Percentiles rank a stretch among this genome's conserved stretches.
phyloP scores from a whole-genome alignment of 2,888 invertebrate genomes.

The Phengaris alcon region DNA sequence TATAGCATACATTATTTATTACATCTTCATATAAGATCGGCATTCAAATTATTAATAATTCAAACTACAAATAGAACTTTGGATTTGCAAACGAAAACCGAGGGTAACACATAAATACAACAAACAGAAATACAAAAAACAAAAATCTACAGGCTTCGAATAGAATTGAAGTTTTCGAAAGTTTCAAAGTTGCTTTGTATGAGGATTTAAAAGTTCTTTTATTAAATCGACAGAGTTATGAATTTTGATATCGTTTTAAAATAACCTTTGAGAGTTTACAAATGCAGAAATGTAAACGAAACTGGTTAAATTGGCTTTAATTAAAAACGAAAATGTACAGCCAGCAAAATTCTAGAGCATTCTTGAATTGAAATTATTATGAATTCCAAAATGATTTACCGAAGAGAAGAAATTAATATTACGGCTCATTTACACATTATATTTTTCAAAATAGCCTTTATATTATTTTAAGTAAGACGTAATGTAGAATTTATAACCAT shows the following conservation, averaged over 20 bases:
- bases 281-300: slow-evolving; percentile 15
- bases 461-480: no score
- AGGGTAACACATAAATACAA: background rate
- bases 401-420: no score
- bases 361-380: background rate
- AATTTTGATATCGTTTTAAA: slow-evolving; percentile 8
- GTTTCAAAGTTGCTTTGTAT: slow-evolving; percentile 14
- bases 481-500: no score
- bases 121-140: slow-evolving; percentile 11
- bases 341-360: background rate
- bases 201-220: slow-evolving; percentile 12
- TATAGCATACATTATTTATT: background rate
- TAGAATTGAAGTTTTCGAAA: slow-evolving; percentile 12
- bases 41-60: background rate
- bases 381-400: no score
- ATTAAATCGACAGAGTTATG: slow-evolving; percentile 6
- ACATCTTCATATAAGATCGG: background rate
- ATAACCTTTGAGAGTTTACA: slow-evolving; percentile 13
- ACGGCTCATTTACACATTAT: no score
- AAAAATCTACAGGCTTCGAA: background rate
- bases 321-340: slow-evolving; percentile 12
- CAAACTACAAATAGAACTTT: slow-evolving; percentile 1
- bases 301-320: slow-evolving; percentile 11
- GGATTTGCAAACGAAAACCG: background rate
- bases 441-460: no score